Base-by-base conservation (phyloP, 2,888 invertebrate species). In the Apotomis turbidana region DNA sequence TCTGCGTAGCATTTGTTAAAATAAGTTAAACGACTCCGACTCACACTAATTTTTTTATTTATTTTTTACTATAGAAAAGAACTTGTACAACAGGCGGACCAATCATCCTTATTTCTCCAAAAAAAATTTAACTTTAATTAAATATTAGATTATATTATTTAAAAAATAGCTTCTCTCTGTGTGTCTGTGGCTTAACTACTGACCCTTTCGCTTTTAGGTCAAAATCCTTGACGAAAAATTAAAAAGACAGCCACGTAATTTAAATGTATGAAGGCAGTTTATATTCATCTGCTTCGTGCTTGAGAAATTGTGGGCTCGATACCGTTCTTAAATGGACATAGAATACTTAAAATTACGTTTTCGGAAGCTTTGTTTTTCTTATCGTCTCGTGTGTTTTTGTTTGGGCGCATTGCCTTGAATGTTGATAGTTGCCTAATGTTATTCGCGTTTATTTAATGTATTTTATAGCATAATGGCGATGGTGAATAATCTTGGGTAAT, bases 241-340 rank as follows among this genome's bases (percentile, higher is more conserved):
- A n/a, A 55, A 58, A 58, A 62, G n/a, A 57, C 57, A 51, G 15
- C 3, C 36, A 41, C 9, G 57, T 55, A 52, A 70, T 70, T 70
- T 70, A 59, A 70, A 64, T 70, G 62, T 58, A 64, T 59, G 58
- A 63, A 51, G 51, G 70, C 58, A 70, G n/a, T 70, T 70, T 64
- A 51, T 64, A 70, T 70, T 70, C 70, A 70, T 59, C 64, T 57
- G 61, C 15, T 44, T 8, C 27, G 13, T 8, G 41, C 46, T 52
- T 61, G 54, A 69, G 41, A 59, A 41, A 46, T 59, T 59, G 51
- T 51, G 41, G 51, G 58, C 67, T 51, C 59, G 58, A 51, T 68
- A 59, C 41, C 58, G 10, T 51, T 51, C 49, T 59, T 41, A 68
- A 59, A 68, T 59, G 66, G 66, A 36, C 46, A 57, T 66, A 57